These are phyloP conservation scores for Hyperoplus immaculatus DNA, from an alignment of 2,797 vertebrate species.

Conservation along the genomic window DNA sequence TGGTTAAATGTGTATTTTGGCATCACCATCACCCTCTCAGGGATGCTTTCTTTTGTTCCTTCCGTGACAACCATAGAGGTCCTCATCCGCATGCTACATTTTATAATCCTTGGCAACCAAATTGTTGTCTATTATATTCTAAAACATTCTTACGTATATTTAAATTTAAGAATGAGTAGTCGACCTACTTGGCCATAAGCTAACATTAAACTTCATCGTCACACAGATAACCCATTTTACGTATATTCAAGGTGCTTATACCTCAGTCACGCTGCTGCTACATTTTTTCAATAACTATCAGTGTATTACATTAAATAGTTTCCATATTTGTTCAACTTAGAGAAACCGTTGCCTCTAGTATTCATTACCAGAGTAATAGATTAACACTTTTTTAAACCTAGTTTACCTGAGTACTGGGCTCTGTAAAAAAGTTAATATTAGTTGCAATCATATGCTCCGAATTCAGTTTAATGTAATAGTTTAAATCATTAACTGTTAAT, in stretches of 20 bases:
- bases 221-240: neutral
- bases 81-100: slow-evolving; percentile 2
- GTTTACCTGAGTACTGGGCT: slow-evolving; percentile 3
- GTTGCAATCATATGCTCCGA: neutral
- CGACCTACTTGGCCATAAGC: neutral
- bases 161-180: slow-evolving; percentile 5
- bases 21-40: slow-evolving; percentile 7
- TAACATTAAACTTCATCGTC: slow-evolving; percentile 1
- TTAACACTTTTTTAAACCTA: neutral
- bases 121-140: neutral
- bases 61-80: slow-evolving; percentile 6
- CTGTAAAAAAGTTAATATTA: neutral
- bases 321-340: slow-evolving; percentile 10
- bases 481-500: neutral
- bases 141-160: slow-evolving; percentile 7
- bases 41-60: slow-evolving; percentile 18
- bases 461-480: neutral
- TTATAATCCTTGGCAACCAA: slow-evolving; percentile 4
- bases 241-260: slow-evolving; percentile 4
- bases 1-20: slow-evolving; percentile 46
- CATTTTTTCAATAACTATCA: neutral
- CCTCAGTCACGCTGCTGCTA: neutral
- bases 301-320: neutral
- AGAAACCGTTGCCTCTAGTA: neutral
- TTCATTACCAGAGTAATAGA: slow-evolving; percentile 13